These are phyloP conservation scores for Buphagus erythrorhynchus DNA, from an alignment of 2,797 vertebrate genomes.

Conservation along the genomic window DNA sequence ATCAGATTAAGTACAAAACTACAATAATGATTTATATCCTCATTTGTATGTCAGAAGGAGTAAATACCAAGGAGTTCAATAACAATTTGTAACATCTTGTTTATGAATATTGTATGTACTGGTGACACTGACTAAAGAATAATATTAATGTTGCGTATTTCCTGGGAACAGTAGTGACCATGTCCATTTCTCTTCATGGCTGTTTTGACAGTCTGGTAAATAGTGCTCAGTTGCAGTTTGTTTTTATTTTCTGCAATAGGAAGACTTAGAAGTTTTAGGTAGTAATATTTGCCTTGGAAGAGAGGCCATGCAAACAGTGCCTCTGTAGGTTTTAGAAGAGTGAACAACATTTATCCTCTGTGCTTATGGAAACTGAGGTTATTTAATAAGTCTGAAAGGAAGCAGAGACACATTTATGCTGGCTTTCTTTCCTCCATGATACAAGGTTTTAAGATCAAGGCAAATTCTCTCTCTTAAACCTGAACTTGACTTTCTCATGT, in stretches of 20 bases:
- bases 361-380: neutral
- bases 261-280: neutral
- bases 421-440: neutral
- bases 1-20: neutral
- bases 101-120: neutral
- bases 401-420: neutral
- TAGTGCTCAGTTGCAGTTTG: neutral
- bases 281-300: neutral
- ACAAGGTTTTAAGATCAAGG: neutral
- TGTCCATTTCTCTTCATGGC: neutral
- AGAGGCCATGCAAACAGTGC: neutral
- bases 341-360: neutral
- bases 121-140: neutral
- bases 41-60: neutral
- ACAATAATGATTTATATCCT: neutral
- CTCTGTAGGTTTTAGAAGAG: neutral
- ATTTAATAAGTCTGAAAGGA: neutral
- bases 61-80: neutral
- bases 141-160: neutral
- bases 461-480: neutral
- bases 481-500: neutral
- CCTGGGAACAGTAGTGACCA: neutral
- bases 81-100: neutral
- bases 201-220: neutral
- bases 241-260: neutral